Conservation (phyloP, 92 coral and sea anemone genomes). For the Blastomussa wellsi region DNA sequence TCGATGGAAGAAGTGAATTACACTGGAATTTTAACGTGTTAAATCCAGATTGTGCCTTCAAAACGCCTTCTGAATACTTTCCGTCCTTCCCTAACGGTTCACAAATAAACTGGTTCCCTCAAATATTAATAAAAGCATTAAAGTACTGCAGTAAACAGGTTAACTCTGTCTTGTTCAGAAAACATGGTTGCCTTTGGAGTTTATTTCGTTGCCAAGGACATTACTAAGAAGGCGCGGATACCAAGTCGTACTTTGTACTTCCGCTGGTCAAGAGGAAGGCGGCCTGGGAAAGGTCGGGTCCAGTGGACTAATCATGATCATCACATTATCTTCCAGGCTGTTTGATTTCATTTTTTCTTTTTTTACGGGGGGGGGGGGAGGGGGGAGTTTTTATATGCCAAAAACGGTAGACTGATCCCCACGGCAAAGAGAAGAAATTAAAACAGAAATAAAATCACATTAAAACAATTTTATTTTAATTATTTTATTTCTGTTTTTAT, state of each 20-base stretch:
- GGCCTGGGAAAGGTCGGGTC: too few relatives aligned
- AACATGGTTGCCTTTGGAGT: conserved; percentile 25
- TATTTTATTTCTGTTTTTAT: too few relatives aligned
- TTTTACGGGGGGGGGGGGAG: too few relatives aligned
- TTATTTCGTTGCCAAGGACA: conserved; percentile 74
- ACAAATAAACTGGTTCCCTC: background rate
- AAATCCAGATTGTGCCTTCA: background rate
- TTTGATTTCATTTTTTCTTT: too few relatives aligned
- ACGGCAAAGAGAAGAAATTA: too few relatives aligned
- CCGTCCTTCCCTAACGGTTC: background rate
- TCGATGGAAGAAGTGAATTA: conserved; percentile 20
- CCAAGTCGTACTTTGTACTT: conserved; percentile 21
- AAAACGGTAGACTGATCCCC: too few relatives aligned
- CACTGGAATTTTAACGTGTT: background rate
- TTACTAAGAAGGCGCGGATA: conserved; percentile 21
- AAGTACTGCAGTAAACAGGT: background rate
- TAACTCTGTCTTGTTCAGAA: background rate
- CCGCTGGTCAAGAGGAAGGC: conserved; percentile 22
- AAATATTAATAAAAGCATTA: background rate
- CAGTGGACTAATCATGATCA: too few relatives aligned
- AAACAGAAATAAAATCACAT: too few relatives aligned
- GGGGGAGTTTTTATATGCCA: too few relatives aligned
- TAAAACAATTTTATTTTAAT: too few relatives aligned
- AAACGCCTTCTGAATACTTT: background rate
- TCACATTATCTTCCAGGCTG: too few relatives aligned